phyloP scores from a whole-genome alignment of 2,888 invertebrate species.

The Pachymerium ferrugineum region DNA sequence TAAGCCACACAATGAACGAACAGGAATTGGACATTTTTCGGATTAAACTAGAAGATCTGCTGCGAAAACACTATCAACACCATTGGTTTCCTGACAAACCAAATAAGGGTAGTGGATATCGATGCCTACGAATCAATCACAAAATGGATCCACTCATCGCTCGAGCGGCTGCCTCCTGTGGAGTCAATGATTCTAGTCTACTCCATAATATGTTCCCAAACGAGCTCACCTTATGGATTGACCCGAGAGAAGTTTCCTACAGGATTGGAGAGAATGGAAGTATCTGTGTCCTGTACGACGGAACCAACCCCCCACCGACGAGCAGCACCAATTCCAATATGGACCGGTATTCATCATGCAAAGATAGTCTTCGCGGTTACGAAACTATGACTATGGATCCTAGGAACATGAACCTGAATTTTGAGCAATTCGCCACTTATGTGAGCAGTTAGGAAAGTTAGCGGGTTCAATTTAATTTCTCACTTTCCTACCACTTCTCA shows the following conservation, averaged over 20 bases:
- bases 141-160: slow-evolving; percentile 64
- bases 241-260: slow-evolving; percentile 65
- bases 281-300: slow-evolving; percentile 56
- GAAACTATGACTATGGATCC: slow-evolving; percentile 39
- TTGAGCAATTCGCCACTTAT: slow-evolving; percentile 40
- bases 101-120: slow-evolving; percentile 64
- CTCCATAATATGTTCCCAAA: slow-evolving; percentile 58
- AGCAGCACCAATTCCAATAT: slow-evolving; percentile 20
- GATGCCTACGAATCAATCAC: slow-evolving; percentile 65
- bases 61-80: slow-evolving; percentile 55
- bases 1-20: slow-evolving; percentile 40
- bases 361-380: slow-evolving; percentile 39
- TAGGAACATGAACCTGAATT: slow-evolving; percentile 37
- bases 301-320: slow-evolving; percentile 31
- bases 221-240: slow-evolving; percentile 71
- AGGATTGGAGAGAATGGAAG: slow-evolving; percentile 61
- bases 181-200: slow-evolving; percentile 55
- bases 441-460: slow-evolving; percentile 39
- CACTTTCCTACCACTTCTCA: no score
- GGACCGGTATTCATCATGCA: slow-evolving; percentile 36
- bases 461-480: not conserved
- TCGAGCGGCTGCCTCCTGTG: slow-evolving; percentile 60
- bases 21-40: slow-evolving; percentile 51
- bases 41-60: slow-evolving; percentile 48
- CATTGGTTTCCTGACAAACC: slow-evolving; percentile 71